phyloP scores from a whole-genome alignment of 2,113 vertebrate genomes.

The Sakesphorus luctuosus region DNA sequence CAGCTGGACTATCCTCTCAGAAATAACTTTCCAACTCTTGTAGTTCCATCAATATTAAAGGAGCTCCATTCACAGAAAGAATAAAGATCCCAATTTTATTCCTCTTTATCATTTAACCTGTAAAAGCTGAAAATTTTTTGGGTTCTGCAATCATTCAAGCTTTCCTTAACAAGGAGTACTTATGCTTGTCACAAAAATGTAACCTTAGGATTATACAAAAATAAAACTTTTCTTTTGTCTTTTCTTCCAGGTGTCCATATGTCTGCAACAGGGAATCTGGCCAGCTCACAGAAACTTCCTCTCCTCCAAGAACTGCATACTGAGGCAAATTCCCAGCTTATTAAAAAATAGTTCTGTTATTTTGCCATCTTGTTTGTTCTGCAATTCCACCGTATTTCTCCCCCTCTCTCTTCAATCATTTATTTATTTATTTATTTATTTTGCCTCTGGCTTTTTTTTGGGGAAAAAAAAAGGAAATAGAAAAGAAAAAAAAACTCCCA shows the following conservation, averaged over 20 bases:
- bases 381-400: background rate
- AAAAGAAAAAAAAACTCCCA: background rate
- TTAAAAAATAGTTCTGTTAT: constrained; percentile 71
- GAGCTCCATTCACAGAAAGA: background rate
- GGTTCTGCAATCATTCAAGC: background rate
- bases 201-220: background rate
- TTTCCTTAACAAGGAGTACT: background rate
- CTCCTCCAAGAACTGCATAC: constrained; percentile 43
- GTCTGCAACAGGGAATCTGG: background rate
- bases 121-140: background rate
- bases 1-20: background rate
- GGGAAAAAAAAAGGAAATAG: background rate
- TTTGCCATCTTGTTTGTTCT: constrained; percentile 62
- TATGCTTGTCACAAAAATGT: background rate
- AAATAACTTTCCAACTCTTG: background rate
- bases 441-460: background rate
- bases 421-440: background rate
- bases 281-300: constrained; percentile 27
- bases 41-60: background rate
- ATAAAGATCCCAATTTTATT: background rate
- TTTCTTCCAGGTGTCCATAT: constrained; percentile 57
- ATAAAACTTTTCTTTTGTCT: constrained; percentile 44
- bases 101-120: background rate
- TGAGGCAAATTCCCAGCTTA: constrained; percentile 66
- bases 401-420: background rate